Conservation (phyloP, 2,113 vertebrate species). For the Trogon surrucura region DNA sequence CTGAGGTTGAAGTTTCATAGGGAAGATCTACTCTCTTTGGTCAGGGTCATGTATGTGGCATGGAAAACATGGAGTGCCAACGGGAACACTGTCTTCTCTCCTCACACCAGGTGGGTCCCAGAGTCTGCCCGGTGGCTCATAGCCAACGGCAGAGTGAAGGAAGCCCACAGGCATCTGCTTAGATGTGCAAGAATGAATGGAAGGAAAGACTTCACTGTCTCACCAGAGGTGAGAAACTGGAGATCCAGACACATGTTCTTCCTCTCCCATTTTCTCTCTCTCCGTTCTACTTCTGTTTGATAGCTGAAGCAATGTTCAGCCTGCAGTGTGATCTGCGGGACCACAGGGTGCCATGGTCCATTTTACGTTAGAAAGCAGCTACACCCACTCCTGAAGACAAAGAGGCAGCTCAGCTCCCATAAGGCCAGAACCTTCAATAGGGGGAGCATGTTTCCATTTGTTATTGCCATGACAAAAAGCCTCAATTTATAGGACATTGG, state of each 20-base stretch:
- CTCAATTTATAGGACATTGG: neutral
- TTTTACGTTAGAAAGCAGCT: neutral
- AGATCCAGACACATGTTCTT: neutral
- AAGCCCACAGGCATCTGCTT: conserved; percentile 81
- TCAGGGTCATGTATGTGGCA: neutral
- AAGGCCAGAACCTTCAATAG: neutral
- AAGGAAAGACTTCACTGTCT: conserved; percentile 43
- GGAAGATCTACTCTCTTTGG: neutral
- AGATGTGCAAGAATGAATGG: conserved; percentile 84
- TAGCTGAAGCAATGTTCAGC: neutral
- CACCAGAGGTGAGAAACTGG: conserved; percentile 35
- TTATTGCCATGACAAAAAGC: neutral
- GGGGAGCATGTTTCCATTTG: neutral
- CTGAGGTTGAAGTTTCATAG: neutral
- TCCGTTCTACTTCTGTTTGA: neutral
- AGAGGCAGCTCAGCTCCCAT: neutral
- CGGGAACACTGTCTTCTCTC: neutral
- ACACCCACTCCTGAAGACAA: neutral
- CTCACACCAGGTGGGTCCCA: conserved; percentile 84
- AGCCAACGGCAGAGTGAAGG: conserved; percentile 77
- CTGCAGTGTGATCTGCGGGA: neutral
- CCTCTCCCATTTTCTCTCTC: neutral
- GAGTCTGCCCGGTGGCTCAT: conserved; percentile 92
- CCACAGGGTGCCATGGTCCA: neutral
- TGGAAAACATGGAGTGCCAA: neutral